phyloP scores from a whole-genome alignment of 2,113 vertebrate genomes.

The Sceloporus undulatus region DNA sequence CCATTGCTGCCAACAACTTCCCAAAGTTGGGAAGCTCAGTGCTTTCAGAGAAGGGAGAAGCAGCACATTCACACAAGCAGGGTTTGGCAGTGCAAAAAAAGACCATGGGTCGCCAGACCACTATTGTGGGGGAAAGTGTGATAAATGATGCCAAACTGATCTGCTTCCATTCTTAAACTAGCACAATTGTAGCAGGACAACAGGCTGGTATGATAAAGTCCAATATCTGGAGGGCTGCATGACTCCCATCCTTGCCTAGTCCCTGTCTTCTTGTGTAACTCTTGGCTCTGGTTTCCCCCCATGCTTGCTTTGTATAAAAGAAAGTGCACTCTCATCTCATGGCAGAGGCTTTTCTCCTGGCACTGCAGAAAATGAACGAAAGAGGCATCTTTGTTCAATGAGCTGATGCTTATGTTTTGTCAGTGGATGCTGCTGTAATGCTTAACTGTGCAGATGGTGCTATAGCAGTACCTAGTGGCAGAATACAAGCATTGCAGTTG shows the following conservation, averaged over 20 bases:
- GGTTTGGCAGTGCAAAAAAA: too few relatives aligned
- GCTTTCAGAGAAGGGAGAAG: too few relatives aligned
- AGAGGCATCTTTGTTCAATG: background rate
- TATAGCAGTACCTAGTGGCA: background rate
- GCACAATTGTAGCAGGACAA: too few relatives aligned
- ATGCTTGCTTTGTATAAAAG: background rate
- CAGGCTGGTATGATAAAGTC: too few relatives aligned
- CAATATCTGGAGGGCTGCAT: too few relatives aligned
- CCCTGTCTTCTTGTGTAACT: background rate
- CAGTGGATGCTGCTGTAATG: background rate
- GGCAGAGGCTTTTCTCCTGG: background rate
- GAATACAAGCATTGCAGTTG: background rate
- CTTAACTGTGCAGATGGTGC: background rate
- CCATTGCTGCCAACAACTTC: too few relatives aligned
- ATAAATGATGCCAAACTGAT: too few relatives aligned
- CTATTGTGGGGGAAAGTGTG: too few relatives aligned
- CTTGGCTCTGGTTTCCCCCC: background rate
- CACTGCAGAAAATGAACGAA: background rate
- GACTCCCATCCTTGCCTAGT: background rate
- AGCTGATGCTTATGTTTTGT: background rate
- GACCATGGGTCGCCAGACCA: too few relatives aligned
- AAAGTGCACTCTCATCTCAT: background rate
- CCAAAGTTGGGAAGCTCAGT: too few relatives aligned
- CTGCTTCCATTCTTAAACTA: too few relatives aligned
- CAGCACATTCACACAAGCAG: too few relatives aligned